Conservation (phyloP, 2,888 invertebrate genomes). For the Sthenelais limicola region DNA sequence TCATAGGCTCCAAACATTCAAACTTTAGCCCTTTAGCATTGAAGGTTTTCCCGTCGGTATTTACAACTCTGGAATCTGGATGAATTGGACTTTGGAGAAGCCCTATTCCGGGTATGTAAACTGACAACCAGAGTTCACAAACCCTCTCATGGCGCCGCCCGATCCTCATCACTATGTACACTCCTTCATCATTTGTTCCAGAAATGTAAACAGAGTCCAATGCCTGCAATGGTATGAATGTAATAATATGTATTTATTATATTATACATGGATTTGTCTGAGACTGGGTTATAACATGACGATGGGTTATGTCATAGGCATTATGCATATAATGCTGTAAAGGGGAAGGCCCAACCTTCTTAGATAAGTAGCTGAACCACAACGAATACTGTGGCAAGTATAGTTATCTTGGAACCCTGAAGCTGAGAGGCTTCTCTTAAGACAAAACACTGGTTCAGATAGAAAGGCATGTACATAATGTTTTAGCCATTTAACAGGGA, state of each 20-base stretch:
- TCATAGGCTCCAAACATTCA: constrained; percentile 78
- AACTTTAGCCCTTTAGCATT: constrained; percentile 75
- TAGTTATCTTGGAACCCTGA: too few relatives aligned
- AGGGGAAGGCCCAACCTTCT: too few relatives aligned
- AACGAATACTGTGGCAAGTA: too few relatives aligned
- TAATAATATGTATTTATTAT: not conserved
- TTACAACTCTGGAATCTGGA: constrained; percentile 75
- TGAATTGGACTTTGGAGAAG: constrained; percentile 75
- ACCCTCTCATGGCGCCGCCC: constrained; percentile 73
- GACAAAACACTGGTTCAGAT: too few relatives aligned
- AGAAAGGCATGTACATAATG: too few relatives aligned
- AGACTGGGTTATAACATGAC: too few relatives aligned
- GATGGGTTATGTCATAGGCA: too few relatives aligned
- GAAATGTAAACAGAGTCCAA: constrained; percentile 48
- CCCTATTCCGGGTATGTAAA: constrained; percentile 69
- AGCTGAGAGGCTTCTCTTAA: too few relatives aligned
- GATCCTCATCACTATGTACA: constrained; percentile 45
- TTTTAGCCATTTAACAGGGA: too few relatives aligned
- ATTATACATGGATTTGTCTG: too few relatives aligned
- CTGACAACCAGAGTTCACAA: constrained; percentile 76
- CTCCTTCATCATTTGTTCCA: constrained; percentile 43
- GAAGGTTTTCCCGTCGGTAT: constrained; percentile 62
- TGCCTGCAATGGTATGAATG: constrained; percentile 41
- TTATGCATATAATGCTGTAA: too few relatives aligned
- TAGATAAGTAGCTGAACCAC: too few relatives aligned